Percentiles rank a stretch among this genome's conserved stretches.
Conservation (phyloP, 2,113 vertebrate genomes). For the Psephotus haematonotus region DNA sequence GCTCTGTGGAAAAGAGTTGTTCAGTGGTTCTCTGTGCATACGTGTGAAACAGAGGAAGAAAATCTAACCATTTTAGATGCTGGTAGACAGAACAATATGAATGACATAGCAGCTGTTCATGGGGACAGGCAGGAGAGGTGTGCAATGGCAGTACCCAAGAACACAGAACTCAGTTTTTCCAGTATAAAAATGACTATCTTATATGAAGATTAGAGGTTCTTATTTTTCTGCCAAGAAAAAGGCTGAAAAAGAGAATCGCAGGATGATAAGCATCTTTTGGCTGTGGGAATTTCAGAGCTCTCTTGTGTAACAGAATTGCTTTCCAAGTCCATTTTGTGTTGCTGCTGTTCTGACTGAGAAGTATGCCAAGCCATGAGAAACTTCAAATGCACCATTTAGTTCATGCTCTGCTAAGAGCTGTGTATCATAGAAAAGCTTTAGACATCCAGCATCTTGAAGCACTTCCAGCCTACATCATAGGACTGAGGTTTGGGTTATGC, state of each 20-base stretch:
- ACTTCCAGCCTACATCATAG: no score
- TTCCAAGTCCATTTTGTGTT: background rate
- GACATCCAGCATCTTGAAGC: background rate
- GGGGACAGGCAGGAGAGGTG: background rate
- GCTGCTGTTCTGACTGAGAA: constrained; percentile 18
- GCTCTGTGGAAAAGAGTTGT: background rate
- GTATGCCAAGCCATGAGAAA: background rate
- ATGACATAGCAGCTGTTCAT: background rate
- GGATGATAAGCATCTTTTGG: constrained; percentile 2
- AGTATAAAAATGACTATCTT: background rate
- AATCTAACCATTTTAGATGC: no score
- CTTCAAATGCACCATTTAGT: background rate
- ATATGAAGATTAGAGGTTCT: background rate
- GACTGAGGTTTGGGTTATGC: background rate
- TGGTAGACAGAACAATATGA: background rate
- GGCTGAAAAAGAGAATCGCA: background rate
- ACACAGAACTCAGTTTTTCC: background rate
- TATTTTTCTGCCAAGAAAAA: background rate
- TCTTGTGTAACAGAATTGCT: constrained; percentile 14
- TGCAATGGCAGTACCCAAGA: background rate
- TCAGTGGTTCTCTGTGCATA: background rate
- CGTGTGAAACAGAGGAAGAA: background rate
- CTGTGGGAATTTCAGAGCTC: constrained; percentile 6
- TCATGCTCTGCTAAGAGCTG: background rate
- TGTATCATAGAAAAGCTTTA: background rate